These are phyloP conservation scores for Aethina tumida DNA, from an alignment of 1,140 invertebrate species.

Conservation along the genomic window DNA sequence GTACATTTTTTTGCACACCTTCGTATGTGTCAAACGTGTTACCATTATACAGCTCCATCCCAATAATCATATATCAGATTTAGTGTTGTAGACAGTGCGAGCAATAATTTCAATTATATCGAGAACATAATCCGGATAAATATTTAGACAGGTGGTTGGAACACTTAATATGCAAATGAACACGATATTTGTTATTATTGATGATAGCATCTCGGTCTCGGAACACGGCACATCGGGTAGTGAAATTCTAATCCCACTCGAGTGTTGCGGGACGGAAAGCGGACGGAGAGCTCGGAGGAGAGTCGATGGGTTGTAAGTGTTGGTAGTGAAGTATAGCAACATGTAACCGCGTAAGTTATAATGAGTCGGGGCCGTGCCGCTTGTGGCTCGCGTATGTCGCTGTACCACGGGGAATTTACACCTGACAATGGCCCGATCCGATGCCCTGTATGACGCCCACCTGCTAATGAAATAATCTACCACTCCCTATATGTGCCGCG, in stretches of 20 bases:
- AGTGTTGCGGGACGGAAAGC: too few species aligned
- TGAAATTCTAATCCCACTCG: constrained; percentile 29
- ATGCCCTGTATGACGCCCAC: constrained; percentile 30
- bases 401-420: constrained; percentile 29
- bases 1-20: too few species aligned
- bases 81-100: constrained; percentile 6
- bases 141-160: constrained; percentile 3
- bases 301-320: constrained; percentile 23
- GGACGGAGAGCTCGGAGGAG: too few species aligned
- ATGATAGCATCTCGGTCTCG: constrained; percentile 27
- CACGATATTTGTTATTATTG: constrained; percentile 32
- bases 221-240: too few species aligned
- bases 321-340: constrained; percentile 24
- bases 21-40: too few species aligned
- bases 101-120: too few species aligned
- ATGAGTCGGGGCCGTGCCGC: constrained; percentile 22
- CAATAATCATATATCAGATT: too few species aligned
- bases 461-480: constrained; percentile 34
- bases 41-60: too few species aligned
- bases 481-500: too few species aligned
- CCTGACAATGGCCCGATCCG: constrained; percentile 31
- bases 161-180: constrained; percentile 23
- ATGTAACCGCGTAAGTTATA: constrained; percentile 24
- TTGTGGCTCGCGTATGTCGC: constrained; percentile 8
- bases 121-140: too few species aligned